Evolutionary conservation across 2,113 vertebrate genomes (phyloP), one percentile per base, ranked within the genome.

Genomic region (Puntigrus tetrazona): DNA sequence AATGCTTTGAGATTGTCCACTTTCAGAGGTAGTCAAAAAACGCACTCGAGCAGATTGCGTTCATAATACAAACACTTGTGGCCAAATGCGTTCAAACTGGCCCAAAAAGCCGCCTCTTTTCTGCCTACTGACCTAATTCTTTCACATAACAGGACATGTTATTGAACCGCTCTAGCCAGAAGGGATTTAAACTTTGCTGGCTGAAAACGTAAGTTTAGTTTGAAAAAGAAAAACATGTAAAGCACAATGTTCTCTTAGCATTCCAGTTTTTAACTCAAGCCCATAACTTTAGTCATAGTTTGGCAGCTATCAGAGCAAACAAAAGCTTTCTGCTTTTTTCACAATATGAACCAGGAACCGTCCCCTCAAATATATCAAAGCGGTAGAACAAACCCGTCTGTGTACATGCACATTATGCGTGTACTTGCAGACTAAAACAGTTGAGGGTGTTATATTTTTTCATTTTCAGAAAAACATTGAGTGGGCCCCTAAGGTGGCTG

Each of bases 401-500:
- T 43, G 69, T 18, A 61, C 18, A 67, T 67, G n/a, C n/a, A 20
- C 9, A 61, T 41, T 1, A 80, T 22, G 41, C 34, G 25, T 45
- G 16, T 45, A 22, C 38, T 47, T 47, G 41, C 61, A 31, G 59
- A 34, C 55, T 69, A 22, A 82, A 41, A 52, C 9, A 47, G 63
- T 69, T 57, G 36, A 16, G 29, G 55, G 27, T 59, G 59, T 77
- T 38, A 36, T 29, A 61, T 69, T 45, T 85, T 85, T 85, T 78
- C 45, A 70, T 85, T 78, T 85, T 78, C 67, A 70, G 73, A 89
- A 89, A 89, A 89, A 89, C 25, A 18, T 88, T 31, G 87, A 88
- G 88, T 85, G 90, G 92, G 94, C 93, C 93, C 92, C 92, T 91
- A 93, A 94, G 93, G 94, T 93, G 92, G 90, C 93, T 87, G 89